Evolutionary conservation across 2,888 invertebrate species (phyloP).

Genomic region (Sialis fuliginosa): DNA sequence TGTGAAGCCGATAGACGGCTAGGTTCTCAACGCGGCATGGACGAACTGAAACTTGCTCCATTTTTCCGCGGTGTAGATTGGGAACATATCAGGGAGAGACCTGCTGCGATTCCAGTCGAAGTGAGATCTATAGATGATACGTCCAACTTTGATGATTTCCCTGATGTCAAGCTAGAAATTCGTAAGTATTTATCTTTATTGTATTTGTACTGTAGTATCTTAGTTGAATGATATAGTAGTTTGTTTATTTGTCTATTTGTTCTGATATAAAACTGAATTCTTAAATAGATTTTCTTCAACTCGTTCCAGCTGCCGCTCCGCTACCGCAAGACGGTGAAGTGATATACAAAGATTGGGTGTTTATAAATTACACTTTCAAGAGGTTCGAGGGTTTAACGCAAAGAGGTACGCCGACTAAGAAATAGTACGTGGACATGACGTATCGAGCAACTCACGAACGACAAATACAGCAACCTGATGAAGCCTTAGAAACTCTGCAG

Average conservation of each 20-base stretch:
- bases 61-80: conserved; percentile 98
- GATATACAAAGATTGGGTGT: conserved; percentile 97
- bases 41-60: conserved; percentile 79
- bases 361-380: conserved; percentile 99
- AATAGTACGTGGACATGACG: conserved; percentile 27
- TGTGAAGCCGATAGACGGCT: conserved; percentile 88
- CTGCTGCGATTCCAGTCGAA: conserved; percentile 94
- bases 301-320: conserved; percentile 60
- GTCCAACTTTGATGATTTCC: conserved; percentile 99
- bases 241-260: too few relatives aligned
- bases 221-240: too few relatives aligned
- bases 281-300: too few relatives aligned
- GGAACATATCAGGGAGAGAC: conserved; percentile 96
- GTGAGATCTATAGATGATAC: conserved; percentile 99
- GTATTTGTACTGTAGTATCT: too few relatives aligned
- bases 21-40: conserved; percentile 78
- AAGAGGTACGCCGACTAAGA: conserved; percentile 66
- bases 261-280: too few relatives aligned
- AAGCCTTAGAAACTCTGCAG: conserved; percentile 6
- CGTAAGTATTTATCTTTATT: conserved; percentile 46
- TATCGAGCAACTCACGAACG: neutral
- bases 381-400: conserved; percentile 95
- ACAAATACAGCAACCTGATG: conserved; percentile 6
- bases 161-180: conserved; percentile 95
- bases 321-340: conserved; percentile 79